Conservation (phyloP, 1,140 invertebrate species). For the Babylonia areolata region DNA sequence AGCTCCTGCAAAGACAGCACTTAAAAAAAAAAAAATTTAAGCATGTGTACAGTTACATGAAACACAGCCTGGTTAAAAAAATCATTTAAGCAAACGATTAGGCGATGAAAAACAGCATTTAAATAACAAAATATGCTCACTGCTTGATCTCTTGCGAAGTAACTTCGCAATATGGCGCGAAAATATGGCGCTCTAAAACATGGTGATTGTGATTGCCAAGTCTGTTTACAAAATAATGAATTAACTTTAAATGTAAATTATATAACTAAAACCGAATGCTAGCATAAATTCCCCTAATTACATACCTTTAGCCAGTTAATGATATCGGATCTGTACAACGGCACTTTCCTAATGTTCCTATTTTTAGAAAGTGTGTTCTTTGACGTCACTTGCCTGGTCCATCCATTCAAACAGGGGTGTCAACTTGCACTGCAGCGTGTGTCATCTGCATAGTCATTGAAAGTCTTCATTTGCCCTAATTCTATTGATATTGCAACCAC, state of each 20-base stretch:
- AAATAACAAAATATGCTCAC: no score
- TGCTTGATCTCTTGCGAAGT: not conserved
- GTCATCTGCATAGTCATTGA: not conserved
- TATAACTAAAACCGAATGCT: not conserved
- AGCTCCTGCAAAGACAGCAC: not conserved
- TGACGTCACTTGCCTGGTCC: not conserved
- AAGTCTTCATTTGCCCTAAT: not conserved
- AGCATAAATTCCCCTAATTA: not conserved
- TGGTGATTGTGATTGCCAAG: not conserved
- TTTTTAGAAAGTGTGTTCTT: not conserved
- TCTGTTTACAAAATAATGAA: not conserved
- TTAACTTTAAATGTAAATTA: not conserved
- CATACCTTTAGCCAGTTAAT: no score
- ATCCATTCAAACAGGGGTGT: not conserved
- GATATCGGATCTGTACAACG: no score
- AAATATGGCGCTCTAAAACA: not conserved
- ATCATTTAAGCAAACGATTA: no score
- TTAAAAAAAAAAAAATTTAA: no score
- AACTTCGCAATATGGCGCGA: not conserved
- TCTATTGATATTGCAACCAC: no score
- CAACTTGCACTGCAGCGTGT: not conserved
- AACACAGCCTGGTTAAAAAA: no score
- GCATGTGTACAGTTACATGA: no score
- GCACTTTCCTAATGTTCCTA: not conserved
- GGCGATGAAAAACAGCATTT: no score